These are phyloP conservation scores for Pteria penguin DNA, from an alignment of 2,888 invertebrate species.

Conservation along the genomic window DNA sequence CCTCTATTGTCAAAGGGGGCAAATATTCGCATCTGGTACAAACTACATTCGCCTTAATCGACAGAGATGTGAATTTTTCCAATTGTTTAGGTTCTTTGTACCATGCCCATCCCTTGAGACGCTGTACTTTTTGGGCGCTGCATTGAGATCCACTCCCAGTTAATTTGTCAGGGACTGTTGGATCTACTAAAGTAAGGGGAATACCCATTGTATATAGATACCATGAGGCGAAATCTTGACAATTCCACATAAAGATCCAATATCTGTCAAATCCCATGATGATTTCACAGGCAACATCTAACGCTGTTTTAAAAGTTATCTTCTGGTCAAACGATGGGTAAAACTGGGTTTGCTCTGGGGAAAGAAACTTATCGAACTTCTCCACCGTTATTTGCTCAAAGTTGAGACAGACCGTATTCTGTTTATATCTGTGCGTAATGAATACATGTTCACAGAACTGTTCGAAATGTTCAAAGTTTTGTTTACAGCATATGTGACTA, in stretches of 20 bases:
- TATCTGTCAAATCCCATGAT: constrained; percentile 1
- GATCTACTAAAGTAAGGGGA: background rate
- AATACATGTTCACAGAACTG: background rate
- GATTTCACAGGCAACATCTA: background rate
- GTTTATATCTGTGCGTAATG: background rate
- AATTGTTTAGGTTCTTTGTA: constrained; percentile 2
- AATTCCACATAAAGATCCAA: constrained; percentile 4
- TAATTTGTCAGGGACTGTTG: background rate
- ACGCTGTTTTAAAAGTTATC: background rate
- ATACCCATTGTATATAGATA: background rate
- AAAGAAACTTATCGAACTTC: background rate
- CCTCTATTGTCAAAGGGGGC: background rate
- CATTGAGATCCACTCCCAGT: background rate
- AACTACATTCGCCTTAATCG: background rate
- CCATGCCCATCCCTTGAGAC: constrained; percentile 3
- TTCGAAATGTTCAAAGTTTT: background rate
- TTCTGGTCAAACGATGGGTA: background rate
- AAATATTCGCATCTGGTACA: background rate
- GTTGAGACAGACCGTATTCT: background rate
- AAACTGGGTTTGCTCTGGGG: background rate
- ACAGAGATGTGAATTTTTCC: background rate
- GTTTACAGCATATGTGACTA: background rate
- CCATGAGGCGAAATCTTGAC: constrained; percentile 11
- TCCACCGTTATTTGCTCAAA: background rate
- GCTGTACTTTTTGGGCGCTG: background rate